phyloP scores from a whole-genome alignment of 2,797 vertebrate species.

The Pipistrellus nathusii region DNA sequence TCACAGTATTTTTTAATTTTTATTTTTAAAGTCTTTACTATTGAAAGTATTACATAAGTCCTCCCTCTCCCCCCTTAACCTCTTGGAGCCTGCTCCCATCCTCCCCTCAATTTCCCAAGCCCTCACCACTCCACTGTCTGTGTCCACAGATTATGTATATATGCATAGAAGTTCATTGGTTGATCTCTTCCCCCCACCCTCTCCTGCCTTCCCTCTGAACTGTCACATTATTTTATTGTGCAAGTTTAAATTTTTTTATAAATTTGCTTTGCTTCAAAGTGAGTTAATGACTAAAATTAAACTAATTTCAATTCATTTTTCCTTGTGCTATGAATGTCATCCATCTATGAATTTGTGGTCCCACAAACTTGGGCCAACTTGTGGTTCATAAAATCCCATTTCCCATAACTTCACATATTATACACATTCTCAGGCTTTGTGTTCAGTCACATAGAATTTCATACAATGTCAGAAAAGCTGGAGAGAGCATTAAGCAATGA shows the following conservation, averaged over 20 bases:
- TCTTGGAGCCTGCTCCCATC: too few relatives aligned
- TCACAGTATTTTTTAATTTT: conserved; percentile 29
- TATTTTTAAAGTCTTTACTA: too few relatives aligned
- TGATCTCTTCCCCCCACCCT: too few relatives aligned
- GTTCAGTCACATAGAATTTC: conserved; percentile 71
- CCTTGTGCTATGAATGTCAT: background rate
- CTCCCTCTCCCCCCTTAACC: too few relatives aligned
- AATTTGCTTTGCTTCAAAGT: background rate
- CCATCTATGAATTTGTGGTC: conserved; percentile 39
- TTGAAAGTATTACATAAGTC: too few relatives aligned
- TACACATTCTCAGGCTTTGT: conserved; percentile 61
- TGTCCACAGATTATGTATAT: too few relatives aligned
- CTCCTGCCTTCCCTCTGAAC: too few relatives aligned
- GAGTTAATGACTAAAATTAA: conserved; percentile 37
- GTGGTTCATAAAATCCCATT: conserved; percentile 72
- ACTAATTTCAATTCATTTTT: conserved; percentile 48
- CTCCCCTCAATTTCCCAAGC: too few relatives aligned
- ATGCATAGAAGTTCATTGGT: too few relatives aligned
- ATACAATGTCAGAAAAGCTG: conserved; percentile 54
- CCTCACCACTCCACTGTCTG: too few relatives aligned
- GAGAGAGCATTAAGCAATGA: conserved; percentile 63
- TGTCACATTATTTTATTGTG: background rate
- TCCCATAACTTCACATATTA: conserved; percentile 38
- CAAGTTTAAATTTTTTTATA: background rate
- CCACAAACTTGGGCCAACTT: conserved; percentile 67